Percentiles rank a stretch among this genome's conserved stretches.
phyloP scores from a whole-genome alignment of 2,797 vertebrate species.

The Podargus strigoides region DNA sequence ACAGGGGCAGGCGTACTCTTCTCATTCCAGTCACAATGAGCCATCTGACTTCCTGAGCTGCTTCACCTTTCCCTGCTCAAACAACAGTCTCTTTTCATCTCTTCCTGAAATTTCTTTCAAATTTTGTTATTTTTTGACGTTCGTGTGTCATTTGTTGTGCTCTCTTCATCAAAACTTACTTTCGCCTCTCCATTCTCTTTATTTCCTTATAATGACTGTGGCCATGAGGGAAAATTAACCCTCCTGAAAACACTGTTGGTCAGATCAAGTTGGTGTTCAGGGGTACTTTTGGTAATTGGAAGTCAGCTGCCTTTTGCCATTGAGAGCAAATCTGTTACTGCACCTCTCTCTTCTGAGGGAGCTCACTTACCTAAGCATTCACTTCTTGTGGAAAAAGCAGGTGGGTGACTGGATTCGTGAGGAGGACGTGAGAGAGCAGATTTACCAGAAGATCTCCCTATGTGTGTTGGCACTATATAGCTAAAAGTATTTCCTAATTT shows the following conservation, averaged over 20 bases:
- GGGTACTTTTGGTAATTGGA: not conserved
- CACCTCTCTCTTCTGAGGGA: not conserved
- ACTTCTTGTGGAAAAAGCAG: not conserved
- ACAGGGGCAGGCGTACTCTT: rapidly evolving
- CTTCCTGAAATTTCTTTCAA: not conserved
- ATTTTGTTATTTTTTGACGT: not conserved
- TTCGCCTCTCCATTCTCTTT: not conserved
- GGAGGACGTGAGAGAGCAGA: not conserved
- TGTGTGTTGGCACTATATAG: not conserved
- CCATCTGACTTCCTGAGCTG: not conserved
- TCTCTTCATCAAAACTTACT: not conserved
- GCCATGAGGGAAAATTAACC: not conserved
- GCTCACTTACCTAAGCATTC: not conserved
- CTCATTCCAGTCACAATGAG: not conserved
- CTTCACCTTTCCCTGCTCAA: not conserved
- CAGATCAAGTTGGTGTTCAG: not conserved
- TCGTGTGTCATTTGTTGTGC: not conserved
- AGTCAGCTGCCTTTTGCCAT: not conserved
- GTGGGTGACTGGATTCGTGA: not conserved
- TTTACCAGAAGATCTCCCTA: not conserved
- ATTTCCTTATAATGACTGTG: not conserved
- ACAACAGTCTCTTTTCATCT: too few relatives aligned
- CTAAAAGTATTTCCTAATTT: not conserved
- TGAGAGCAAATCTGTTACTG: not conserved
- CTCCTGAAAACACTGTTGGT: not conserved